Conservation (phyloP, 2,797 vertebrate species). For the Myoxocephalus aenaeus region DNA sequence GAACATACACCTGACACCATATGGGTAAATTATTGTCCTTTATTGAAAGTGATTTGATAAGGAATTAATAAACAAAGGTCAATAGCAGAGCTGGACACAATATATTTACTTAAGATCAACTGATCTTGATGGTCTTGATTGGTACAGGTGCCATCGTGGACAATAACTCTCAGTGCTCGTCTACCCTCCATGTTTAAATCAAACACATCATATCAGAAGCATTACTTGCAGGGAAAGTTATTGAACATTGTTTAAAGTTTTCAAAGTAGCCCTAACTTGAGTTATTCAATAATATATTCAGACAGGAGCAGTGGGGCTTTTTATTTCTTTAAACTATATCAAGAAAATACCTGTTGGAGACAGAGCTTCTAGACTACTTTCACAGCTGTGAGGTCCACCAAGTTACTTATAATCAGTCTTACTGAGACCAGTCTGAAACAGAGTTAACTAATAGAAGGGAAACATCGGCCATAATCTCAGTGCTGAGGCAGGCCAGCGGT, state of each 20-base stretch:
- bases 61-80: constrained; percentile 33
- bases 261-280: constrained; percentile 2
- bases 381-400: constrained; percentile 23
- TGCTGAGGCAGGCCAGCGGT: background rate
- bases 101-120: constrained; percentile 56
- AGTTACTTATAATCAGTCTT: constrained; percentile 50
- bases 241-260: background rate
- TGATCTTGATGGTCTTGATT: background rate
- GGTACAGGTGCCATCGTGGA: background rate
- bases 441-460: constrained; percentile 25
- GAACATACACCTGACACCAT: constrained; percentile 21
- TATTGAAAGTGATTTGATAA: constrained; percentile 60
- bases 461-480: no score
- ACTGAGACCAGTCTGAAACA: constrained; percentile 22
- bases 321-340: constrained; percentile 6
- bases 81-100: constrained; percentile 24
- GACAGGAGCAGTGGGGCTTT: background rate
- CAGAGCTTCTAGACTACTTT: constrained; percentile 4
- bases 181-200: constrained; percentile 15
- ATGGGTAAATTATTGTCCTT: constrained; percentile 51
- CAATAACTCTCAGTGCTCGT: background rate
- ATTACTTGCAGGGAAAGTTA: background rate
- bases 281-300: background rate
- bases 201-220: constrained; percentile 1
- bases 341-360: constrained; percentile 20